Percentiles rank a stretch among this genome's conserved stretches.
These are phyloP conservation scores for Takifugu bimaculatus DNA, from an alignment of 2,113 vertebrate species.

Conservation along the genomic window DNA sequence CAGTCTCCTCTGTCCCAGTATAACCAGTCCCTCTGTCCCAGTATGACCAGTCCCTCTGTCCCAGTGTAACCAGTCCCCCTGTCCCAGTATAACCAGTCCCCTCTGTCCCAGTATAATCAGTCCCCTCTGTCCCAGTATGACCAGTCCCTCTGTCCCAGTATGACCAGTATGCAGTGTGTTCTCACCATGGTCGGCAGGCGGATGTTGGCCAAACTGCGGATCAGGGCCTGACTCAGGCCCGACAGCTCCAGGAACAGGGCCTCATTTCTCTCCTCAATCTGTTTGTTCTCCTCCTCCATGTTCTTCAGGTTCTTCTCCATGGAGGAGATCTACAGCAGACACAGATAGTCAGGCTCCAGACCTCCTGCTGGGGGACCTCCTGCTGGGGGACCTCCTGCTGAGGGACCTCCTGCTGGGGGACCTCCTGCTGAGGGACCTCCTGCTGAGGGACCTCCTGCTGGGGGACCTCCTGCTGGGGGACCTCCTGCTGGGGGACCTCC, in stretches of 20 bases:
- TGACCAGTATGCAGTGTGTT: background rate
- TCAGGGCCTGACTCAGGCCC: conserved; percentile 93
- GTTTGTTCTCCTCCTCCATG: conserved; percentile 96
- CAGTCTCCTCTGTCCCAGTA: too few species aligned
- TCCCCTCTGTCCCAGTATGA: background rate
- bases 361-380: too few species aligned
- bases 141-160: background rate
- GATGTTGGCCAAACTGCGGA: conserved; percentile 94
- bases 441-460: background rate
- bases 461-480: too few species aligned
- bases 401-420: background rate
- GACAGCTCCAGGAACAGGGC: conserved; percentile 95
- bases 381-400: background rate
- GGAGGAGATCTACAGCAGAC: conserved; percentile 82
- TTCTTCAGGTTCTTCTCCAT: conserved; percentile 97
- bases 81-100: too few species aligned
- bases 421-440: background rate
- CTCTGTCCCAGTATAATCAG: too few species aligned
- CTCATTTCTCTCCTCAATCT: conserved; percentile 95
- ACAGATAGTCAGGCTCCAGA: too few species aligned
- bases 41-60: background rate
- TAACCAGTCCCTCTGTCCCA: too few species aligned
- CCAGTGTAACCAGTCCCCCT: too few species aligned
- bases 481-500: too few species aligned
- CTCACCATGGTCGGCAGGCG: conserved; percentile 95